Evolutionary conservation across 30 jellyfish, hydroid and myxozoan genomes (phyloP).

Genomic region (Nemopilema nomurai): DNA sequence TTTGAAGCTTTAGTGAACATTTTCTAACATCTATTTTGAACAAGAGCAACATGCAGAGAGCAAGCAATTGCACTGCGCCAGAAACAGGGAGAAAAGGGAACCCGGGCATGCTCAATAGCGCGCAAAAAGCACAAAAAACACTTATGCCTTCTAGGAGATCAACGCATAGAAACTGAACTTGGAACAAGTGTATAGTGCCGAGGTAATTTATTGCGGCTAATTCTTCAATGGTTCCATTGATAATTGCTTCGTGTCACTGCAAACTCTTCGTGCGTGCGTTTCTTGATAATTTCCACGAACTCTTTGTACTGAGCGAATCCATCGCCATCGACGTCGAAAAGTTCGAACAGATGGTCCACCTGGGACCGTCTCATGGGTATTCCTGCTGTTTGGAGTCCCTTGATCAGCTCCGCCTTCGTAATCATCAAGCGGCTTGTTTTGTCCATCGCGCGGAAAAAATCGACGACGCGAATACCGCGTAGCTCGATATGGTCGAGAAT

Average conservation of each 20-base stretch:
- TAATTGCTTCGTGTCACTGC: slow-evolving; percentile 35
- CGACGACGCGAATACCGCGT: slow-evolving; percentile 73
- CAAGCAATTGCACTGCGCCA: too few species aligned
- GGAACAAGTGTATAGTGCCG: too few species aligned
- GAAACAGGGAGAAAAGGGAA: too few species aligned
- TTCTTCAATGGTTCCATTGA: slow-evolving; percentile 61
- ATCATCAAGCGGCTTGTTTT: slow-evolving; percentile 41
- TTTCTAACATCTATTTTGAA: too few species aligned
- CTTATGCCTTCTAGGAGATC: too few species aligned
- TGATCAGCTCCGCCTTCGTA: slow-evolving; percentile 40
- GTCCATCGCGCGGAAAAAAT: slow-evolving; percentile 62
- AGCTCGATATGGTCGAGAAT: slow-evolving; percentile 60
- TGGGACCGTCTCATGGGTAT: slow-evolving; percentile 63
- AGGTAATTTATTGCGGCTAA: not conserved
- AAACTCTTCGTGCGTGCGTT: slow-evolving; percentile 58
- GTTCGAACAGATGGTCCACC: slow-evolving; percentile 50
- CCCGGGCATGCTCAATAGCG: too few species aligned
- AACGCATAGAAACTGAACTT: too few species aligned
- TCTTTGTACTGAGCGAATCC: slow-evolving; percentile 63
- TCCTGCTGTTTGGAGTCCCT: slow-evolving; percentile 53
- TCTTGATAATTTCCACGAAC: slow-evolving; percentile 41
- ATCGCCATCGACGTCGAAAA: slow-evolving; percentile 52
- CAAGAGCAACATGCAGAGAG: too few species aligned
- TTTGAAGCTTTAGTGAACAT: too few species aligned
- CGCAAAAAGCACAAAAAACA: too few species aligned